These are phyloP conservation scores for Chloromyia formosa DNA, from an alignment of 2,888 invertebrate species.

Conservation along the genomic window DNA sequence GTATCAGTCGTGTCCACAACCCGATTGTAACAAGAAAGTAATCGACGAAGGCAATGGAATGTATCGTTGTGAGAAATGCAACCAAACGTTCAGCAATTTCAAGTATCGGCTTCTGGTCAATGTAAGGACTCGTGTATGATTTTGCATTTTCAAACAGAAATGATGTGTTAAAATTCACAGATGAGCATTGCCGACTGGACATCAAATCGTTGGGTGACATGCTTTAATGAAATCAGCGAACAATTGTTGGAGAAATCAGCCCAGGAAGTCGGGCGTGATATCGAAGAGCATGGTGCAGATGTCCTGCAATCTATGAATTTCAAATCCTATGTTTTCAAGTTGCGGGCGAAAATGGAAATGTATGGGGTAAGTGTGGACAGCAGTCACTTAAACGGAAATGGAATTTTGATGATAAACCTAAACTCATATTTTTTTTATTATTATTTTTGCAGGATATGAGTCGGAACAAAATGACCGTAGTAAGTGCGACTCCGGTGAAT, in stretches of 20 bases:
- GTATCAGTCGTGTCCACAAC: constrained; percentile 90
- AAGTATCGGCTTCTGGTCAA: constrained; percentile 84
- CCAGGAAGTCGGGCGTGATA: constrained; percentile 78
- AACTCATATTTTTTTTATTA: background rate
- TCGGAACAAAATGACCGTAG: constrained; percentile 78
- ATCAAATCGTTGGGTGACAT: constrained; percentile 88
- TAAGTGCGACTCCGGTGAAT: constrained; percentile 76
- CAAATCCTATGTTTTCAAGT: constrained; percentile 80
- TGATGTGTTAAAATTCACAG: constrained; percentile 63
- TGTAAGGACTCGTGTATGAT: constrained; percentile 66
- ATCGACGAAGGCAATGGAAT: constrained; percentile 86
- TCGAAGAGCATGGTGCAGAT: constrained; percentile 72
- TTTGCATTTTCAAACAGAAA: background rate
- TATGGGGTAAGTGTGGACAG: constrained; percentile 79
- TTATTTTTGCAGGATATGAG: constrained; percentile 55
- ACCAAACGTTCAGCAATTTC: constrained; percentile 82
- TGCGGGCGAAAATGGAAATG: constrained; percentile 88
- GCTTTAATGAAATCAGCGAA: constrained; percentile 87
- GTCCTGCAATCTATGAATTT: constrained; percentile 81
- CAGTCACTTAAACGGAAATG: constrained; percentile 17
- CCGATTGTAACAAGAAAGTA: constrained; percentile 94
- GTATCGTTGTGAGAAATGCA: constrained; percentile 96
- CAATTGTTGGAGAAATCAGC: constrained; percentile 75
- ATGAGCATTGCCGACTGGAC: constrained; percentile 87
- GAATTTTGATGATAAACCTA: too few species aligned